phyloP scores from a whole-genome alignment of 2,113 vertebrate genomes.

The Catharus fuscescens region DNA sequence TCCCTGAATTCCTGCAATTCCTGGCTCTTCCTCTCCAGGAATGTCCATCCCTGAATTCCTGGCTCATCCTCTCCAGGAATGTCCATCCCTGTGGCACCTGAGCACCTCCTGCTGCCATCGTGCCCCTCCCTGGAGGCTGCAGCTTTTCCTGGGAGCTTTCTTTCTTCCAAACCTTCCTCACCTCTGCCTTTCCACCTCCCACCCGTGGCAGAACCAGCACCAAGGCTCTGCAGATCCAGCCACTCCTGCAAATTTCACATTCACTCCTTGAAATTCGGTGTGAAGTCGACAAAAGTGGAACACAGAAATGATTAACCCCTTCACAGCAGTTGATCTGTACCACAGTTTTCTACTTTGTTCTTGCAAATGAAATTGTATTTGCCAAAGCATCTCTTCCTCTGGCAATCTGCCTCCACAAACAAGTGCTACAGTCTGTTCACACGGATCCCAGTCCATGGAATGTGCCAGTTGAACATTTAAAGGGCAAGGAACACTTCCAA shows the following conservation, averaged over 20 bases:
- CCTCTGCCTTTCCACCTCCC: not conserved
- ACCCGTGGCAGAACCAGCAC: not conserved
- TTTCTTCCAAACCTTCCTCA: not conserved
- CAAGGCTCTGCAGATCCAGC: rapidly evolving
- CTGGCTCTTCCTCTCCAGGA: too few relatives aligned
- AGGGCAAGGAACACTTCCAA: not conserved
- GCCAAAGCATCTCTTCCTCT: not conserved
- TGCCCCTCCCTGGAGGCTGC: not conserved
- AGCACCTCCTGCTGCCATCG: not conserved
- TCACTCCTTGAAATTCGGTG: not conserved
- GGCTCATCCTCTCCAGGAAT: not conserved
- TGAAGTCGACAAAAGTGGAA: not conserved
- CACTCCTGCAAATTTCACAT: rapidly evolving
- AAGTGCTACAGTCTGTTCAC: not conserved
- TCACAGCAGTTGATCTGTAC: rapidly evolving
- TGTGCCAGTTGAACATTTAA: not conserved
- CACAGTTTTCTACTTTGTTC: not conserved
- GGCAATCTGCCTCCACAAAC: not conserved
- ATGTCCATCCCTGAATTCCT: not conserved
- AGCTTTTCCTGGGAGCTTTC: not conserved
- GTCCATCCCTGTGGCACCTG: not conserved
- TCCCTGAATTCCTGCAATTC: not conserved
- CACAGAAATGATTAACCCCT: not conserved
- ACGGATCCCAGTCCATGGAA: not conserved
- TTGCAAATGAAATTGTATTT: not conserved